These are phyloP conservation scores for Mola mola DNA, from an alignment of 2,113 vertebrate genomes.

Conservation along the genomic window DNA sequence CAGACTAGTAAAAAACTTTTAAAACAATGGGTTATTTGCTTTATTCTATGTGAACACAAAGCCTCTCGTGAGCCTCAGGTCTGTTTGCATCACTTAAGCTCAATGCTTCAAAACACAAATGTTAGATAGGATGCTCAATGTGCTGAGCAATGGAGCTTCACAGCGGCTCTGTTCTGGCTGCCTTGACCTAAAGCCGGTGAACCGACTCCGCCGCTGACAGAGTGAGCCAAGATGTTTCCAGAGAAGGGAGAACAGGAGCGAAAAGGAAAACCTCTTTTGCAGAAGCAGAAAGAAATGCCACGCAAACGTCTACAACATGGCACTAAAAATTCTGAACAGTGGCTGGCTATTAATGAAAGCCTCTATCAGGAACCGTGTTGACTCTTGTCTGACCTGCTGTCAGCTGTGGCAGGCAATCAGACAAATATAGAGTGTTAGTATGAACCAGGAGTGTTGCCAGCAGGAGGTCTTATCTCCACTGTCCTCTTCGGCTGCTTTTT, in stretches of 20 bases:
- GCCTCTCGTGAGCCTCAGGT: conserved; percentile 42
- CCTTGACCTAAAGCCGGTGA: conserved; percentile 59
- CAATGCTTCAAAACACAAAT: conserved; percentile 80
- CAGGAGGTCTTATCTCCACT: conserved; percentile 29
- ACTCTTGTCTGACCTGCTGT: conserved; percentile 48
- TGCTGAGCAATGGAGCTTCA: conserved; percentile 76
- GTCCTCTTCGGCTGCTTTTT: conserved; percentile 24
- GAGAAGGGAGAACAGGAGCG: conserved; percentile 31
- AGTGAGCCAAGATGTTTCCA: conserved; percentile 56
- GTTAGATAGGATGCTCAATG: conserved; percentile 73
- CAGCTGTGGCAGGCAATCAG: conserved; percentile 68
- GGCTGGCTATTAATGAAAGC: conserved; percentile 48
- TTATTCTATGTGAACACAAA: too few relatives aligned
- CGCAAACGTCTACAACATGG: conserved; percentile 35
- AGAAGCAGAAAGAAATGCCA: conserved; percentile 38
- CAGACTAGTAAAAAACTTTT: neutral
- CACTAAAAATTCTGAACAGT: conserved; percentile 59
- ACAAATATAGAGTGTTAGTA: conserved; percentile 61
- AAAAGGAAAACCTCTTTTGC: conserved; percentile 5
- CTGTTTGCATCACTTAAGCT: conserved; percentile 74
- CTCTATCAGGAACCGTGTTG: conserved; percentile 27
- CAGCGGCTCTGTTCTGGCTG: conserved; percentile 35
- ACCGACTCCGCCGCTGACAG: conserved; percentile 38
- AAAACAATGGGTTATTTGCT: conserved; percentile 29
- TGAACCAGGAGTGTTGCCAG: conserved; percentile 19